Conservation (phyloP, 2,888 invertebrate species). For the Lithophane ornitopus region DNA sequence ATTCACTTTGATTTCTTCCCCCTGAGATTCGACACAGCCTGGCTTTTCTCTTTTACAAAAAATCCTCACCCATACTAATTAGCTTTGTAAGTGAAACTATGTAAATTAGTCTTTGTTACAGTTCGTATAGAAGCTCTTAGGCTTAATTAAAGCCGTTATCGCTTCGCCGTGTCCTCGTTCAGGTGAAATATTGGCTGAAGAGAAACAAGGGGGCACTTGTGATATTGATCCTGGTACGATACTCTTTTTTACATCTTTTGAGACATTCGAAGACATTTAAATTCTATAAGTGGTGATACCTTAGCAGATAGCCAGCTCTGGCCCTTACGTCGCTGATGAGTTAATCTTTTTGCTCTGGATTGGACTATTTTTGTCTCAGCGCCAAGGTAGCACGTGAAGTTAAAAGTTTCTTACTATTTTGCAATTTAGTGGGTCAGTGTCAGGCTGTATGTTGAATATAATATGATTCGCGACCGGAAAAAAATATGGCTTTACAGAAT, state of each 20-base stretch:
- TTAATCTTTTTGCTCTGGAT: neutral
- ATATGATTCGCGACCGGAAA: too few relatives aligned
- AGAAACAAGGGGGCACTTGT: constrained; percentile 11
- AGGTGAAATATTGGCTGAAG: constrained; percentile 37
- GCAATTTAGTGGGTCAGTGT: too few relatives aligned
- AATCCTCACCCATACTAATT: constrained; percentile 40
- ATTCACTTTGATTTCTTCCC: constrained; percentile 33
- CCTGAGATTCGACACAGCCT: constrained; percentile 1
- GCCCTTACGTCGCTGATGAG: too few relatives aligned
- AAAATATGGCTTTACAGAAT: too few relatives aligned
- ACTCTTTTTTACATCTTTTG: constrained; percentile 3
- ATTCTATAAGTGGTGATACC: neutral
- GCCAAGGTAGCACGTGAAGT: too few relatives aligned
- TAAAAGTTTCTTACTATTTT: too few relatives aligned
- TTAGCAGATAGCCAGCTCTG: neutral
- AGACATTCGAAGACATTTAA: neutral
- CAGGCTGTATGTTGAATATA: too few relatives aligned
- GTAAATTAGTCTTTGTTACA: constrained; percentile 51
- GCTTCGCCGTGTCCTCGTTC: constrained; percentile 34
- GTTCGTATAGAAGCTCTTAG: constrained; percentile 49
- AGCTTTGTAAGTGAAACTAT: constrained; percentile 55
- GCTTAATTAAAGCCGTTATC: constrained; percentile 52
- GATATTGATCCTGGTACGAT: constrained; percentile 5
- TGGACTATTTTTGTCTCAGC: neutral
- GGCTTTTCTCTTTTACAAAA: constrained; percentile 29